Base-by-base conservation (phyloP, 2,797 vertebrate species). In the Sebastes oblongus region DNA sequence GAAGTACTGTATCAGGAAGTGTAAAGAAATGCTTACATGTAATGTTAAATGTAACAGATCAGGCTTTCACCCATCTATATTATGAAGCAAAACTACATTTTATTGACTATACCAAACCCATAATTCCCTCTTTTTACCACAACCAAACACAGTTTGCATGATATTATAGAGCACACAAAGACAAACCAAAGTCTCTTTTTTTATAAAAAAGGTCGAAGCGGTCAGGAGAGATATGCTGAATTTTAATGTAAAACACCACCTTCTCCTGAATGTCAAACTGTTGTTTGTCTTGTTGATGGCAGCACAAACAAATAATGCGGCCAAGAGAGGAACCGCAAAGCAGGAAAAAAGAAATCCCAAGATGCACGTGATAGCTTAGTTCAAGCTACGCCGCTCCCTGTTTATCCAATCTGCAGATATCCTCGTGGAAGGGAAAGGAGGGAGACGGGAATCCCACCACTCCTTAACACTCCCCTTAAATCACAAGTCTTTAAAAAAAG, bases 161-260 rank as follows among this genome's bases (percentile, higher is more conserved):
- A 78, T 60, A 67, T 68, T 60, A 67, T 68, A 80, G 56, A 81
- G 77, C 77, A 85, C 67, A 83, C 68, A 65, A 16, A 66, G 22
- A 85, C 72, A 80, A 65, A 75, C 36, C 50, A 71, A 78, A 72
- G 74, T 81, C 66, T 82, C 25, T 81, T 75, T 75, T 66, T 62
- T 78, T 71, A 61, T 46, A 70, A 71, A 84, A 84, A 82, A 30
- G 61, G 70, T 88, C 3, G 60, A 81, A 83, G 81, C 71, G 67
- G 81, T 89, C 86, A 60, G 72, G 76, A 80, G 61, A 82, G 83
- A 94, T 88, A 87, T 89, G 86, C 79, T 83, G 79, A 80, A 78
- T 69, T 82, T 80, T 68, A 59, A 84, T 67, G 73, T 73, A 56
- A 83, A 78, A 85, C 77, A 46, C 72, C 66, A 16, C 67, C 65